Evolutionary conservation across 2,888 invertebrate species (phyloP), one percentile per base, ranked within the genome.

Genomic region (Craniophora ligustri): DNA sequence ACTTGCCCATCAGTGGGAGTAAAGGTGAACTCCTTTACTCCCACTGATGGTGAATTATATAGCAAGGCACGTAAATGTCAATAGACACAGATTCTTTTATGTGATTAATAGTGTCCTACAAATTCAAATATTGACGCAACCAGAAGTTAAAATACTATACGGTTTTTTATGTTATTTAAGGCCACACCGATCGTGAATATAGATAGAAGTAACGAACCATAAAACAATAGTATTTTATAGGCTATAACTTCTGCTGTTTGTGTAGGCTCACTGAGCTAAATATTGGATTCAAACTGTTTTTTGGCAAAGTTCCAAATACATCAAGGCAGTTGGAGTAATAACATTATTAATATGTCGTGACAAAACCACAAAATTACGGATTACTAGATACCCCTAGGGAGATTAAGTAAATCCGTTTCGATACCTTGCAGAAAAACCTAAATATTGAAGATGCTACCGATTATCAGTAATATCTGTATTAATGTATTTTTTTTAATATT

Each of bases 171-270:
- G 10, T 5, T 10, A 38, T 49, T 42, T 8, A n/a, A 35, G 28
- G 31, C 30, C 47, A 39, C 21, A 39, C 14, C 30, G 28, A 64
- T 28, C 13, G 18, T 19, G 16, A 35, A 7, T 6, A 54, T 34
- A 47, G 31, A 32, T 67, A 61, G 47, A 53, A 53, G n/a, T 31
- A 67, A 62, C 31, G 40, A 30, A 63, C 26, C 26, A 18, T 64
- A 26, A 48, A 67, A 55, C 41, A 63, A 64, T 45, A 7, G 47
- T 63, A 19, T 63, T 64, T 55, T 28, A 67, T 67, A 41, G 48
- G 26, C 45, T 32, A 68, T 58, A 55, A 58, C 63, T 55, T 49
- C 39, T 13, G 30, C 28, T 64, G 50, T 72, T 67, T 56, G 50
- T 49, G 51, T 64, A 53, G 50, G 47, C 39, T 11, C 32, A 51